A percentile compares a stretch with the other conserved stretches of the same genome.
Evolutionary conservation across 2,797 vertebrate species (phyloP).

Genomic region (Periparus ater): DNA sequence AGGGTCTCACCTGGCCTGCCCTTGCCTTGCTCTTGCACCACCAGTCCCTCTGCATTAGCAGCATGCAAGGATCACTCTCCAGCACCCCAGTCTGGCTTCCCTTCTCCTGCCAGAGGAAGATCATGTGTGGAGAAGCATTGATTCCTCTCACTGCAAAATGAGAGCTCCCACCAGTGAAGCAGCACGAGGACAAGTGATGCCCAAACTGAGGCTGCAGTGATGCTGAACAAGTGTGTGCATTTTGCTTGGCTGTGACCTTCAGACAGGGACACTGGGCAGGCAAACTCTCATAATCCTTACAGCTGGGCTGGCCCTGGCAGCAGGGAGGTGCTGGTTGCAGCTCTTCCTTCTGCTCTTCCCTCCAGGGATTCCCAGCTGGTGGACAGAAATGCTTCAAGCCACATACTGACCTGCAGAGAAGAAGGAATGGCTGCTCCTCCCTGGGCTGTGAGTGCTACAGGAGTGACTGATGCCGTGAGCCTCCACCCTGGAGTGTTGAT

Average conservation of each 20-base stretch:
- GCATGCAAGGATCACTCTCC: not conserved
- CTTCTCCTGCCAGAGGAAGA: not conserved
- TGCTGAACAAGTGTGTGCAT: accelerated
- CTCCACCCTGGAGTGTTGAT: not conserved
- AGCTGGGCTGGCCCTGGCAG: not conserved
- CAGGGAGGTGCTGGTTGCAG: not conserved
- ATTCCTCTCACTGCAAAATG: not conserved
- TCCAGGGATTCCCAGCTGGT: accelerated
- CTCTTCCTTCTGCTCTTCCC: not conserved
- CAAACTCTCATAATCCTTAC: not conserved
- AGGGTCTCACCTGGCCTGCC: not conserved
- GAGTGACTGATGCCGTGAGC: accelerated
- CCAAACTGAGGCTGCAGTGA: not conserved
- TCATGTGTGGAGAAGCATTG: accelerated
- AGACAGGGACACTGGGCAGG: not conserved
- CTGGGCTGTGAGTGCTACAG: not conserved
- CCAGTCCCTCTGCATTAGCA: not conserved
- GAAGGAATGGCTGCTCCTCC: not conserved
- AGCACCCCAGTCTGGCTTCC: not conserved
- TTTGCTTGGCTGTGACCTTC: not conserved
- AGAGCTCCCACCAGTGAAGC: not conserved
- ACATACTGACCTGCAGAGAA: accelerated
- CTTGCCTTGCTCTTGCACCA: not conserved
- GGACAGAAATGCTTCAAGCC: not conserved
- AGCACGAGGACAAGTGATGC: accelerated